phyloP scores from a whole-genome alignment of 2,888 invertebrate species.

The Tetragonisca angustula region DNA sequence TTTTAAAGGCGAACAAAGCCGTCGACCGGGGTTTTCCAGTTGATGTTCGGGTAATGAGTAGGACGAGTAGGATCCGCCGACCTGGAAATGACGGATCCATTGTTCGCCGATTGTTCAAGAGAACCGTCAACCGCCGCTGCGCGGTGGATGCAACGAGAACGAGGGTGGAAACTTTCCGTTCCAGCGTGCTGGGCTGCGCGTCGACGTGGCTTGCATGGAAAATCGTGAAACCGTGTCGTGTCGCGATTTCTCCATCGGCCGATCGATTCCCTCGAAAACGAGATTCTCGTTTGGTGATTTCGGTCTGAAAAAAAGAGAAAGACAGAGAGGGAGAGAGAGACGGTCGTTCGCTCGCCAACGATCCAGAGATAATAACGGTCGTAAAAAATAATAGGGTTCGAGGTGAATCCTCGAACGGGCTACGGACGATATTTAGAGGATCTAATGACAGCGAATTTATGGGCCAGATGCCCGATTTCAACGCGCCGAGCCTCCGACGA shows the following conservation, averaged over 20 bases:
- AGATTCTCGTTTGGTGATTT: slow-evolving; percentile 14
- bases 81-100: slow-evolving; percentile 72
- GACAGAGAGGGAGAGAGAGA: neutral
- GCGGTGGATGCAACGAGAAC: slow-evolving; percentile 40
- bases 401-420: slow-evolving; percentile 34
- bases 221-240: slow-evolving; percentile 12
- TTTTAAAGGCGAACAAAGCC: slow-evolving; percentile 57
- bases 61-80: slow-evolving; percentile 52
- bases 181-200: too few relatives aligned
- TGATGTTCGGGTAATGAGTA: slow-evolving; percentile 59
- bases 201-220: neutral
- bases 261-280: slow-evolving; percentile 37
- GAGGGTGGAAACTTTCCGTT: slow-evolving; percentile 31
- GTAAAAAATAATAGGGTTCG: slow-evolving; percentile 56
- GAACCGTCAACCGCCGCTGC: slow-evolving; percentile 22
- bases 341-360: slow-evolving; percentile 36
- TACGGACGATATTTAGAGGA: slow-evolving; percentile 44
- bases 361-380: slow-evolving; percentile 58
- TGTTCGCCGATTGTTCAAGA: slow-evolving; percentile 62
- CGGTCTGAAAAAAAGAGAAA: slow-evolving; percentile 11
- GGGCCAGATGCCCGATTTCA: slow-evolving; percentile 42
- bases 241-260: neutral
- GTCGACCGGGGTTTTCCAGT: slow-evolving; percentile 40
- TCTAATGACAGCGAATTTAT: slow-evolving; percentile 54
- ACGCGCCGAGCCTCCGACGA: neutral